These are phyloP conservation scores for Mythimna lalbum DNA, from an alignment of 2,888 invertebrate species.

Conservation along the genomic window DNA sequence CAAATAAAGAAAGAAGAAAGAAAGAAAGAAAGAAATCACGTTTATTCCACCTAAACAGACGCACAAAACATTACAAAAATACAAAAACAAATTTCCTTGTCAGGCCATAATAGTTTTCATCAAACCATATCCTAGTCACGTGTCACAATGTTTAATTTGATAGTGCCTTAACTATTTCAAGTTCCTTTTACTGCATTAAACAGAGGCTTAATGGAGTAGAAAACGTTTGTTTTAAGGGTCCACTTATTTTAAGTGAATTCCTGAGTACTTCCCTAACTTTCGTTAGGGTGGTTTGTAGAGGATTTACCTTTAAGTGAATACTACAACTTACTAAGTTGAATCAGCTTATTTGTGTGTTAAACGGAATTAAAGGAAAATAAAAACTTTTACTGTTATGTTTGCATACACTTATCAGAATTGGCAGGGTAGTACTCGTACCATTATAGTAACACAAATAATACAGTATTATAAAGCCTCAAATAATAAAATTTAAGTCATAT, in stretches of 20 bases:
- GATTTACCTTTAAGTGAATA: slow-evolving; percentile 37
- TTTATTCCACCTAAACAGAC: too few species aligned
- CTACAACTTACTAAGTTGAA: slow-evolving; percentile 36
- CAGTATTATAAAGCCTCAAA: not conserved
- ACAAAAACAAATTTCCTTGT: too few species aligned
- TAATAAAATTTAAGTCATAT: not conserved
- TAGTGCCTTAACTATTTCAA: slow-evolving; percentile 45
- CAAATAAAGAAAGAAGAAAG: too few species aligned
- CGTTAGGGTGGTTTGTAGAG: slow-evolving; percentile 22
- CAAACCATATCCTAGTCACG: not conserved
- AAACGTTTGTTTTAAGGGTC: slow-evolving; percentile 56
- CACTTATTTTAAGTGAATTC: slow-evolving; percentile 57
- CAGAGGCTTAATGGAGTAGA: slow-evolving; percentile 49
- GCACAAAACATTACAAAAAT: too few species aligned
- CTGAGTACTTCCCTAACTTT: slow-evolving; percentile 44
- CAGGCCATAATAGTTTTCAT: not conserved
- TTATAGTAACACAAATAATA: not conserved
- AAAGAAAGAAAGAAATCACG: too few species aligned
- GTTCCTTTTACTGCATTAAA: slow-evolving; percentile 55
- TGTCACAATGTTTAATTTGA: slow-evolving; percentile 38
- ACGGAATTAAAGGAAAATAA: not conserved
- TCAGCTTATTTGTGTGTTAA: slow-evolving; percentile 6
- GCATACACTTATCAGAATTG: not conserved
- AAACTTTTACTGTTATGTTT: not conserved
- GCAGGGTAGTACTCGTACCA: not conserved